Base-by-base conservation (phyloP, 2,797 vertebrate genomes). In the Tachyglossus aculeatus region DNA sequence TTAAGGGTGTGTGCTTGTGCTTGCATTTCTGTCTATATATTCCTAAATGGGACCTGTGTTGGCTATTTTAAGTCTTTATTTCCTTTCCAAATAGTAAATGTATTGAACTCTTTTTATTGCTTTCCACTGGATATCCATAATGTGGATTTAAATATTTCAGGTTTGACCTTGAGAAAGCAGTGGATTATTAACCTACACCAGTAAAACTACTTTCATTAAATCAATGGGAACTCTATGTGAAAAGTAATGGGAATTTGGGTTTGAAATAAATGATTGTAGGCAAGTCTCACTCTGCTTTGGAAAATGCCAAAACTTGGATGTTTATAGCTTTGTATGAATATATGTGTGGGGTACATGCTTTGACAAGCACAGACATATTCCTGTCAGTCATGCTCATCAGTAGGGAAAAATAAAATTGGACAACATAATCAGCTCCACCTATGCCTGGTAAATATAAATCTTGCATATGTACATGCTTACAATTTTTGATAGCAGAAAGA, bases 361-460 rank as follows among this genome's bases (percentile, higher is more conserved):
- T 7, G 1, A 19, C 39, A 25, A 27, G n/a, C n/a, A n/a, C n/a
- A n/a, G n/a, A n/a, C n/a, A 48, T 6, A n/a, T 61, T 60, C 13
- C 2, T 29, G 54, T 63, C 75, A 52, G 74, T 47, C 60, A 47
- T 53, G 51, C 63, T 65, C 16, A 0, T 36, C 59, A 15, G 53
- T 3, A 36, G 44, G 48, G 36, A 54, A 14, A 68, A 56, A 67
- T 54, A 34, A 43, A 40, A 11, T 38, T 9, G 43, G n/a, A n/a
- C n/a, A 77, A 67, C 55, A 44, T 43, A 64, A 64, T 21, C 11
- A 1, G 12, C 66, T 50, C 67, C 22, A 7, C 36, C 2, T 6
- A 43, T 51, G 52, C 48, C 65, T 31, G 38, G 51, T 43, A 61
- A 31, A 61, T 75, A 53, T 53, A 67, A 39, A 65, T 53, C 62